Conservation (phyloP, 2,797 vertebrate species). For the Gallinago solitaria region DNA sequence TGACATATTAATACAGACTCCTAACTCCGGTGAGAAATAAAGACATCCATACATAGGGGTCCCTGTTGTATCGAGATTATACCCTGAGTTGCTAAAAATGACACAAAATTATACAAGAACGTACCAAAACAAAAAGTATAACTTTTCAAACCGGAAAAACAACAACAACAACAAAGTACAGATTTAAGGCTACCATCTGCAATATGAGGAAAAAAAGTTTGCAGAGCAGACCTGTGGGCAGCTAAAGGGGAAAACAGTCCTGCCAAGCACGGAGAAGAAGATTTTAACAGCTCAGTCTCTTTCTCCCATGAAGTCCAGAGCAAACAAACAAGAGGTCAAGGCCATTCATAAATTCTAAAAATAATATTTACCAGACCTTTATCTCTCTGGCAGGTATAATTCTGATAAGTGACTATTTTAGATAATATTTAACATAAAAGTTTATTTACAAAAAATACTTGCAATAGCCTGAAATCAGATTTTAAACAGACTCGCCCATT, state of each 20-base stretch:
- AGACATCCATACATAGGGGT: background rate
- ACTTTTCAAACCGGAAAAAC: background rate
- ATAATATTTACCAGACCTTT: slow-evolving; percentile 66
- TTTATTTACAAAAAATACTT: slow-evolving; percentile 63
- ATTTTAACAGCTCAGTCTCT: slow-evolving; percentile 13
- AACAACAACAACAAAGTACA: background rate
- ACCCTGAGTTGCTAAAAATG: background rate
- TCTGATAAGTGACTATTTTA: slow-evolving; percentile 53
- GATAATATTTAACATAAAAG: slow-evolving; percentile 64
- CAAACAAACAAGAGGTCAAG: slow-evolving; percentile 50
- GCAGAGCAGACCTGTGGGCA: background rate
- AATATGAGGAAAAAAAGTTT: background rate
- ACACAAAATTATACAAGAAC: background rate
- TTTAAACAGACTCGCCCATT: slow-evolving; percentile 24
- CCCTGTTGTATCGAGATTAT: background rate
- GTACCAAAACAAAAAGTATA: background rate
- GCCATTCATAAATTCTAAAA: slow-evolving; percentile 64
- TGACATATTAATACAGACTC: background rate
- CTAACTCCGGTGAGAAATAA: background rate
- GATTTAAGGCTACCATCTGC: background rate
- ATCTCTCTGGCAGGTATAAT: slow-evolving; percentile 52
- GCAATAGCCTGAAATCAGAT: slow-evolving; percentile 39
- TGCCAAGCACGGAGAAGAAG: background rate
- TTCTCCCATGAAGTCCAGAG: background rate
- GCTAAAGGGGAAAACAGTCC: background rate